Evolutionary conservation across 1,140 invertebrate genomes (phyloP).

Genomic region (Andricus grossulariae): DNA sequence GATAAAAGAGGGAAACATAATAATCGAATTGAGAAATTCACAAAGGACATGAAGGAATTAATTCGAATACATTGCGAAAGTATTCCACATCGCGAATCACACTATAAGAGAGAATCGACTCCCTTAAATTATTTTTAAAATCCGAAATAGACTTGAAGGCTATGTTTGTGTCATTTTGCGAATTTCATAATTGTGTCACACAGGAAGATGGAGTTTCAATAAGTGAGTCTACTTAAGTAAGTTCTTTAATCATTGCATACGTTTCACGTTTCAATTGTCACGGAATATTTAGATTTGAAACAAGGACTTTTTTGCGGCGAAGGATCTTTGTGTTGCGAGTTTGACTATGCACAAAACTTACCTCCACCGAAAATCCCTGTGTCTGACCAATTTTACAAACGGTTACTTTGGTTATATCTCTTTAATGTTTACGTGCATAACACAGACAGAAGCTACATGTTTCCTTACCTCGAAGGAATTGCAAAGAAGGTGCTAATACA

Average conservation of each 20-base stretch:
- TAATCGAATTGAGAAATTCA: slow-evolving; percentile 17
- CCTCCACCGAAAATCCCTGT: slow-evolving; percentile 22
- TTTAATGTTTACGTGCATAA: too few relatives aligned
- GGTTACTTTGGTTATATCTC: slow-evolving; percentile 20
- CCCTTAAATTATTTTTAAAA: slow-evolving; percentile 14
- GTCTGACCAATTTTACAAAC: slow-evolving; percentile 15
- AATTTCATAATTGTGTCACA: too few relatives aligned
- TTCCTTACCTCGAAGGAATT: too few relatives aligned
- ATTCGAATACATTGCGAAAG: slow-evolving; percentile 7
- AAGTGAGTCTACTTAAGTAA: too few relatives aligned
- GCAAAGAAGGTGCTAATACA: too few relatives aligned
- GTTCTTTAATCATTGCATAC: too few relatives aligned
- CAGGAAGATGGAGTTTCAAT: too few relatives aligned
- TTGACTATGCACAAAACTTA: slow-evolving; percentile 31
- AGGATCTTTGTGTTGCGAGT: slow-evolving; percentile 9
- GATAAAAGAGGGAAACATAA: slow-evolving; percentile 29
- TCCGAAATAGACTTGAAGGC: not conserved
- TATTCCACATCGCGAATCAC: slow-evolving; percentile 10
- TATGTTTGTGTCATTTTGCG: not conserved
- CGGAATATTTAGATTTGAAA: slow-evolving; percentile 12
- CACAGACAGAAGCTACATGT: too few relatives aligned
- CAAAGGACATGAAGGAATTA: not conserved
- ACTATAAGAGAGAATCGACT: slow-evolving; percentile 13
- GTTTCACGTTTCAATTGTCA: too few relatives aligned
- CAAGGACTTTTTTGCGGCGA: not conserved